Percentiles rank a stretch among this genome's conserved stretches.
These are phyloP conservation scores for Pheosia gnoma DNA, from an alignment of 2,888 invertebrate genomes.

Conservation along the genomic window DNA sequence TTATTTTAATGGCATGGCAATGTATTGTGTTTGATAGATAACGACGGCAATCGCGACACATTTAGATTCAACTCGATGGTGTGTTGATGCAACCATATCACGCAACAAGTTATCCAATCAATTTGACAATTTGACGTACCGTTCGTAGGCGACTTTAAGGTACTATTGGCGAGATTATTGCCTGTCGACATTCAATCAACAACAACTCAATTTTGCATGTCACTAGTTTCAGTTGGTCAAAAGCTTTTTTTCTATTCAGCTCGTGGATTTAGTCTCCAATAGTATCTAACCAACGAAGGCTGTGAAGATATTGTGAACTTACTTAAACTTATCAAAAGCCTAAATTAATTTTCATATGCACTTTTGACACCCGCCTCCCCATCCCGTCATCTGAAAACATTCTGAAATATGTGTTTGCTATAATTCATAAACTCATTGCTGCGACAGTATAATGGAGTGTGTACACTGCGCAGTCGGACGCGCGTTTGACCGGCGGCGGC, in stretches of 20 bases:
- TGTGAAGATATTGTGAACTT: background rate
- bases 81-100: too few relatives aligned
- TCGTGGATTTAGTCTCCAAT: too few relatives aligned
- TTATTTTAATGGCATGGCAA: background rate
- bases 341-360: too few relatives aligned
- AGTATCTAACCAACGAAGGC: background rate
- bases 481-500: conserved; percentile 54
- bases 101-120: too few relatives aligned
- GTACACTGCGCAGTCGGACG: conserved; percentile 31
- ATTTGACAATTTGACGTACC: background rate
- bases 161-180: background rate
- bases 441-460: conserved; percentile 28
- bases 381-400: too few relatives aligned
- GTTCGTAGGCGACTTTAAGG: background rate
- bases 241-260: too few relatives aligned
- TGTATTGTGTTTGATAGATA: background rate
- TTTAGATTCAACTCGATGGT: background rate
- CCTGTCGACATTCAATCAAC: too few relatives aligned
- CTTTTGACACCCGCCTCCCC: too few relatives aligned
- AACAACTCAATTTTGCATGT: too few relatives aligned
- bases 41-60: background rate
- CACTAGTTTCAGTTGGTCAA: too few relatives aligned
- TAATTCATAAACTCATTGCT: background rate
- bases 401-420: background rate
- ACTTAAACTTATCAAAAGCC: background rate